A percentile compares a stretch with the other conserved stretches of the same genome.
These are phyloP conservation scores for Scaptomyza caliginosa DNA, from an alignment of 2,888 invertebrate genomes.

Conservation along the genomic window DNA sequence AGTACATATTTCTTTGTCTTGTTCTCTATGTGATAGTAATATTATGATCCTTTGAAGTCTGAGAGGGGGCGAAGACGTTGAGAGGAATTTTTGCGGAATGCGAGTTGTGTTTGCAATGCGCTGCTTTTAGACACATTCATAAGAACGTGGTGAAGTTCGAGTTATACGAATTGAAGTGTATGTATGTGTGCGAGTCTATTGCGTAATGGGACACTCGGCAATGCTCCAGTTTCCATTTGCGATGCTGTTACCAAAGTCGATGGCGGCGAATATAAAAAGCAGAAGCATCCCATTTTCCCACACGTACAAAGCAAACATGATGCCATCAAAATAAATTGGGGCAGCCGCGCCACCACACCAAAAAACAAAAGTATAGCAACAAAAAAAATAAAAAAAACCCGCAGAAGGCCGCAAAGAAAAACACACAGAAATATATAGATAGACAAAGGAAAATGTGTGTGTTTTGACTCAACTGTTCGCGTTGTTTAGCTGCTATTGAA, in stretches of 20 bases:
- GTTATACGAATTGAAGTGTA: constrained; percentile 1
- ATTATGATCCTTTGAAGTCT: constrained; percentile 8
- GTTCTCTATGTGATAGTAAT: constrained; percentile 1
- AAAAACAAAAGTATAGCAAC: constrained; percentile 35
- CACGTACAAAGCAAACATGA: constrained; percentile 62
- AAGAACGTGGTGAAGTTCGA: constrained; percentile 15
- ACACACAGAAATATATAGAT: background rate
- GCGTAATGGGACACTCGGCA: constrained; percentile 57
- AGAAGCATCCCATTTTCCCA: constrained; percentile 35
- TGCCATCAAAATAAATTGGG: constrained; percentile 76
- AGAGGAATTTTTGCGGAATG: background rate
- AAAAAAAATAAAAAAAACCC: constrained; percentile 17
- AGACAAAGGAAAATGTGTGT: background rate
- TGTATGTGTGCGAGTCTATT: constrained; percentile 9
- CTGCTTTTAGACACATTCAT: constrained; percentile 20
- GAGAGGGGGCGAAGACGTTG: background rate
- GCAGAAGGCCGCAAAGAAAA: constrained; percentile 18
- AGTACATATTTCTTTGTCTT: background rate
- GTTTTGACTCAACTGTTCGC: constrained; percentile 32
- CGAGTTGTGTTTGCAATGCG: background rate
- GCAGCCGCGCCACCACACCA: constrained; percentile 39
- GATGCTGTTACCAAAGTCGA: constrained; percentile 50
- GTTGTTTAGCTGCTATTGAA: constrained; percentile 45
- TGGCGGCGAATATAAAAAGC: constrained; percentile 17
- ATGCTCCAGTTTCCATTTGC: constrained; percentile 72